These are phyloP conservation scores for Paramormyrops kingsleyae DNA, from an alignment of 2,113 vertebrate genomes.

Conservation along the genomic window DNA sequence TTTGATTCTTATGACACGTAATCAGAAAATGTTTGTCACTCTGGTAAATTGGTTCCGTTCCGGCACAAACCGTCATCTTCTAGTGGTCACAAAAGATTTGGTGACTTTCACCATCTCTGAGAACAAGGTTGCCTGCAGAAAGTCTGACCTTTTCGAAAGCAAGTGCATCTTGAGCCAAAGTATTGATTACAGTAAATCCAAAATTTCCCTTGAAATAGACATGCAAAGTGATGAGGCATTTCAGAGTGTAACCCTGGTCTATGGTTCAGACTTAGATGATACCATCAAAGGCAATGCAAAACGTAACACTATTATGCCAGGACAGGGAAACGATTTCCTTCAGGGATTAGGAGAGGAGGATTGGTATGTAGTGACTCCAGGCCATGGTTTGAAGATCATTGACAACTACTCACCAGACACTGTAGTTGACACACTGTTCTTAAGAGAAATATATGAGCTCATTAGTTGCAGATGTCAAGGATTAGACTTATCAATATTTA, in stretches of 20 bases:
- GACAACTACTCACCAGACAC: slow-evolving; percentile 40
- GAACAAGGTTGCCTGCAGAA: neutral
- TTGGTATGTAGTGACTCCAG: slow-evolving; percentile 41
- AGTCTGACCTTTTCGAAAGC: neutral
- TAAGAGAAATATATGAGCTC: neutral
- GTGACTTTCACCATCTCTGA: neutral
- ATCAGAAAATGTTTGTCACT: neutral
- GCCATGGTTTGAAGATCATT: slow-evolving; percentile 38
- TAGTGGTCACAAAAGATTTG: neutral
- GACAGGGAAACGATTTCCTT: slow-evolving; percentile 29
- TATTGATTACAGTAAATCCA: neutral
- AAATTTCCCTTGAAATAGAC: neutral
- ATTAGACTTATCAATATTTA: neutral
- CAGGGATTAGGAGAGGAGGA: slow-evolving; percentile 41
- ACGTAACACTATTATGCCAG: neutral
- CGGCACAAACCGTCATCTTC: neutral
- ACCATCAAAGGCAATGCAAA: neutral
- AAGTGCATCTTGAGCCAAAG: neutral
- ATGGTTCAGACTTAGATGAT: neutral
- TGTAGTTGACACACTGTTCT: slow-evolving; percentile 20
- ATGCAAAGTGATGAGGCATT: neutral
- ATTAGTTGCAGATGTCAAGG: neutral
- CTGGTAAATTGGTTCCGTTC: neutral
- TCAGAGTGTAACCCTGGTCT: neutral
- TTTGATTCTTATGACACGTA: neutral